Evolutionary conservation across 1,140 invertebrate genomes (phyloP).

Genomic region (Pentalonia nigronervosa): DNA sequence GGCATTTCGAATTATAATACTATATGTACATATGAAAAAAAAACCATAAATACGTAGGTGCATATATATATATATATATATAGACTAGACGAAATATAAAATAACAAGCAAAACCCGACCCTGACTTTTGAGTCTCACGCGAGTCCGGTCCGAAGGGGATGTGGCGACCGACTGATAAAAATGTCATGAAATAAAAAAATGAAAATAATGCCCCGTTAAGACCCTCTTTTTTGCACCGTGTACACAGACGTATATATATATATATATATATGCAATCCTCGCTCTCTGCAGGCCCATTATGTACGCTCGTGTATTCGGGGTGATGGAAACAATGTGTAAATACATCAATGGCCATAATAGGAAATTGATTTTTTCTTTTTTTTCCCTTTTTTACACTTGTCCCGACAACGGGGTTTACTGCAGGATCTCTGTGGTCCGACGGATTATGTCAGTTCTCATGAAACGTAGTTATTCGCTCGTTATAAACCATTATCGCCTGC

Average conservation of each 20-base stretch:
- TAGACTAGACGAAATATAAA: background rate
- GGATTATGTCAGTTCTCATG: constrained; percentile 49
- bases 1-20: background rate
- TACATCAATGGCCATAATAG: constrained; percentile 43
- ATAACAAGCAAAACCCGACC: constrained; percentile 19
- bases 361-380: constrained; percentile 37
- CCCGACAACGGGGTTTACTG: background rate
- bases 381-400: constrained; percentile 16
- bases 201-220: constrained; percentile 3
- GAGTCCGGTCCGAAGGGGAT: constrained; percentile 26
- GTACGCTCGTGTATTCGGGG: background rate
- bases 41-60: background rate
- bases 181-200: constrained; percentile 29
- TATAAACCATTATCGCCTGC: background rate
- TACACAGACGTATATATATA: background rate
- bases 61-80: background rate
- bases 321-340: constrained; percentile 47
- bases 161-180: constrained; percentile 40
- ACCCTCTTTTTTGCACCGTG: constrained; percentile 5
- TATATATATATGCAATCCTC: background rate
- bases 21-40: background rate
- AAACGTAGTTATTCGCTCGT: background rate
- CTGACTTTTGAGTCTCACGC: constrained; percentile 53
- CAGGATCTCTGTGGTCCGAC: constrained; percentile 32
- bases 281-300: background rate